These are phyloP conservation scores for Digitonthophagus gazella DNA, from an alignment of 2,888 invertebrate species.

Conservation along the genomic window DNA sequence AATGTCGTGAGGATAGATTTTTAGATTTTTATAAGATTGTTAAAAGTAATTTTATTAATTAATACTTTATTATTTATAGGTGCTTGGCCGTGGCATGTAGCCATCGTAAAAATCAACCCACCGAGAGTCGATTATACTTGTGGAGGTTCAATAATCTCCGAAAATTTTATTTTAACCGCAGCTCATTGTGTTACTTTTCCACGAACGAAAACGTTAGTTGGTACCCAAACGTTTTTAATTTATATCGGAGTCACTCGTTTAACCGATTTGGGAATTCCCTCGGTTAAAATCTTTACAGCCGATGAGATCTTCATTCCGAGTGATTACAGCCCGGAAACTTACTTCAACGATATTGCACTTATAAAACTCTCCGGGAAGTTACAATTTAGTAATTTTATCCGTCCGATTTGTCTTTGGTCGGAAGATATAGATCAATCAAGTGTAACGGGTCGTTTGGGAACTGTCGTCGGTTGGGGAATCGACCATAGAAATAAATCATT, in stretches of 20 bases:
- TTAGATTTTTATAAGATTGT: neutral
- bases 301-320: conserved; percentile 42
- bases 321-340: conserved; percentile 41
- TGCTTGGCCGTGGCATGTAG: conserved; percentile 63
- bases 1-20: too few species aligned
- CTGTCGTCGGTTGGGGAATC: conserved; percentile 54
- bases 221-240: conserved; percentile 42
- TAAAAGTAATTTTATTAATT: neutral
- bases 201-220: conserved; percentile 39
- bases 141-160: conserved; percentile 44
- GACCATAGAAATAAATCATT: conserved; percentile 58
- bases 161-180: conserved; percentile 42
- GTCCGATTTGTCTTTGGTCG: conserved; percentile 48
- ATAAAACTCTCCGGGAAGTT: conserved; percentile 39
- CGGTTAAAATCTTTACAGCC: conserved; percentile 42
- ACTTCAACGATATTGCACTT: conserved; percentile 45
- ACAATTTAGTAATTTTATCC: conserved; percentile 44
- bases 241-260: conserved; percentile 47
- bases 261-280: conserved; percentile 44
- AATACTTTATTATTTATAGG: conserved; percentile 28
- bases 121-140: conserved; percentile 45
- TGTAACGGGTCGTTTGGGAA: conserved; percentile 44
- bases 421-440: conserved; percentile 34
- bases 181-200: conserved; percentile 47
- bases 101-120: conserved; percentile 56